phyloP scores from a whole-genome alignment of 2,797 vertebrate genomes.

The Leucoraja ocellata region DNA sequence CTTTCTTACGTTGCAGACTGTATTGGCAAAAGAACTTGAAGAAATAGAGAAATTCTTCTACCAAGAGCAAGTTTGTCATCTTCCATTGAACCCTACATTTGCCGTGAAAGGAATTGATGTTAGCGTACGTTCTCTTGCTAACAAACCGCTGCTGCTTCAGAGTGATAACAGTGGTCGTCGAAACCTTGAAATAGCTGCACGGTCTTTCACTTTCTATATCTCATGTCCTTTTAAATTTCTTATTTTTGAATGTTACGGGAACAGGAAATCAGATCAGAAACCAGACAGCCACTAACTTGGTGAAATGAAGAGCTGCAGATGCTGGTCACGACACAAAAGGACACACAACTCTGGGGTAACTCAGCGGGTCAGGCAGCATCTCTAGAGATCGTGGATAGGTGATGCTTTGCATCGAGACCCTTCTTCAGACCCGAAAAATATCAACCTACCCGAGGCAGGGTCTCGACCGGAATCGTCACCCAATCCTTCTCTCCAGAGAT shows the following conservation, averaged over 20 bases:
- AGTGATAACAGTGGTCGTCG: not conserved
- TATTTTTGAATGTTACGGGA: not conserved
- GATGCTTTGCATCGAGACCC: no score
- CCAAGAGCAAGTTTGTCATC: slow-evolving; percentile 50
- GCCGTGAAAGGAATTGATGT: slow-evolving; percentile 51
- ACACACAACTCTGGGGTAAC: no score
- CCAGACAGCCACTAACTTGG: not conserved
- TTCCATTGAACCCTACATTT: slow-evolving; percentile 51
- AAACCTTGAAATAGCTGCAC: not conserved
- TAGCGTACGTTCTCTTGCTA: slow-evolving; percentile 45
- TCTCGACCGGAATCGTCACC: no score
- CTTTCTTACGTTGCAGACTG: slow-evolving; percentile 48
- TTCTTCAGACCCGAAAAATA: no score
- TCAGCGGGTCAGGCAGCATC: no score
- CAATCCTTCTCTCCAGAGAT: no score
- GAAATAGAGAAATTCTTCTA: slow-evolving; percentile 54
- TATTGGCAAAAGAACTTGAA: slow-evolving; percentile 50
- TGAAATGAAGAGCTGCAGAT: no score
- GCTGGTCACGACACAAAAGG: no score
- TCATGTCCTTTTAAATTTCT: not conserved
- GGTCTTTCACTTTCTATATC: not conserved
- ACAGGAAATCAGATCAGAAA: not conserved
- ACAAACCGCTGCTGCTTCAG: not conserved
- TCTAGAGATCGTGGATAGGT: no score
- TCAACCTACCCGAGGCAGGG: no score